Base-by-base conservation (phyloP, 1,140 invertebrate species). In the Heliconius hermathena region DNA sequence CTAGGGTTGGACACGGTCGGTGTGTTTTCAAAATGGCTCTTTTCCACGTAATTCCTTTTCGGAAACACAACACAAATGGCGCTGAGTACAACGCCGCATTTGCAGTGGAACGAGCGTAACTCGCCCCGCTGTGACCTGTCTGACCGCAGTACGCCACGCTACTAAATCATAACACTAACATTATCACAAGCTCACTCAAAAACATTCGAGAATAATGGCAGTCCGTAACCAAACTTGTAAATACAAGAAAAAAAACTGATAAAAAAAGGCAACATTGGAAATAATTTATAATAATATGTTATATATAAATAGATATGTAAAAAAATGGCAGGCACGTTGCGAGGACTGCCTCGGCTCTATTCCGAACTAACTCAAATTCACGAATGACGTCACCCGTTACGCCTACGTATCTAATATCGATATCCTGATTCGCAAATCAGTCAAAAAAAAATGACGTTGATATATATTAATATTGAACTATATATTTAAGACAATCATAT, bases 21-120 rank as follows among this genome's bases (percentile, higher is more conserved):
- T 96, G 96, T 96, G 95, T 96, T 96, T 96, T 96, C 95, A 95
- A 95, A 96, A 96, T 96, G 95, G 96, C 96, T 96, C 95, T 96
- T 96, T 96, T 96, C 96, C 95, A 95, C 94, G 89, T 82, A 83
- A 89, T 93, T 95, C 94, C 95, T 96, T 96, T 96, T 95, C 95
- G 94, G 95, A 96, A 96, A 96, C 96, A 96, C 96, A 96, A 96
- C 96, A 96, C 96, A 96, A 96, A 94, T 91, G 85, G 91, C 92
- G 91, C 88, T 85, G 88, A 78, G 75, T 78, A 82, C 79, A 74
- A 70, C 66, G 79, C 85, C 81, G 84, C 84, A 87, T 90, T 94
- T 93, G 92, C 91, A 94, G 91, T 87, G 84, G 26, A 89, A 83
- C 86, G 83, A 86, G 78, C 46, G 73, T 84, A 52, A 81, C 83